phyloP scores from a whole-genome alignment of 2,797 vertebrate species.

The Gymnodraco acuticeps region DNA sequence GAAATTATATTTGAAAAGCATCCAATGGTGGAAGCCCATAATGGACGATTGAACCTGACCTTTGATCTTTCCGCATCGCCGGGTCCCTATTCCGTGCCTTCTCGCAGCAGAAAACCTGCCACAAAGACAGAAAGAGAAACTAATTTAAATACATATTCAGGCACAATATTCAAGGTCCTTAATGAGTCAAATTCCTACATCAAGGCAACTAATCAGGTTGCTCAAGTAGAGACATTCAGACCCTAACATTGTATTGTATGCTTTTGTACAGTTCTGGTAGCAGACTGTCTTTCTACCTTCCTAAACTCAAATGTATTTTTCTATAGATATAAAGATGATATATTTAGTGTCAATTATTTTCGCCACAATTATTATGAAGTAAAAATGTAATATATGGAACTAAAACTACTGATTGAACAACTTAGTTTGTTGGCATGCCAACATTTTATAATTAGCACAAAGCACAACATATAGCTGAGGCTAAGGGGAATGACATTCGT shows the following conservation, averaged over 20 bases:
- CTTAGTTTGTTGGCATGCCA: background rate
- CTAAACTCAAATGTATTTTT: too few species aligned
- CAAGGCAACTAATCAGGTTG: background rate
- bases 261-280: too few species aligned
- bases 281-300: too few species aligned
- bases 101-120: conserved; percentile 33
- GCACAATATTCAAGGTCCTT: background rate
- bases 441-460: background rate
- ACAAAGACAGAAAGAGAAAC: conserved; percentile 4
- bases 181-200: background rate
- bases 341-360: too few species aligned
- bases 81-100: conserved; percentile 28
- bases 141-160: background rate
- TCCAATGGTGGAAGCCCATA: conserved; percentile 53
- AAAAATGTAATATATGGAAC: background rate
- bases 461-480: background rate
- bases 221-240: background rate
- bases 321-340: too few species aligned
- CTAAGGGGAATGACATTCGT: background rate
- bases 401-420: background rate
- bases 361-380: too few species aligned
- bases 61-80: conserved; percentile 62
- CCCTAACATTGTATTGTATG: too few species aligned
- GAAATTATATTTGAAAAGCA: conserved; percentile 56
- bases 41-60: conserved; percentile 61